Conservation (phyloP, 2,888 invertebrate species). For the Coleophora deauratella region DNA sequence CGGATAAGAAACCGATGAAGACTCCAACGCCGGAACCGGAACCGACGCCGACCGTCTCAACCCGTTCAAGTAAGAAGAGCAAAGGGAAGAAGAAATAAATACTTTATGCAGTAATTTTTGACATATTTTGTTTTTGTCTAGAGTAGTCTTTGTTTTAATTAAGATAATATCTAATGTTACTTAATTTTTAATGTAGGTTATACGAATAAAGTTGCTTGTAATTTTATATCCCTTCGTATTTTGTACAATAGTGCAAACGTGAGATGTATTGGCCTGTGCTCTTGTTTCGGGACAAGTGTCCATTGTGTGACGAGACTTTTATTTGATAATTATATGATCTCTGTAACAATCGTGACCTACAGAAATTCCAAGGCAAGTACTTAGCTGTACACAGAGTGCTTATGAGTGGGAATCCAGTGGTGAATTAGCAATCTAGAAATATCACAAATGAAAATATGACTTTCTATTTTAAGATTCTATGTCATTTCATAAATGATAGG, state of each 20-base stretch:
- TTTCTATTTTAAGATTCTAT: too few species aligned
- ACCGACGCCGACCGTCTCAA: background rate
- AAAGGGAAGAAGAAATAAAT: background rate
- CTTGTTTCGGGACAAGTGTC: conserved; percentile 4
- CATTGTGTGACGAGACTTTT: background rate
- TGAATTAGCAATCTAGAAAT: too few species aligned
- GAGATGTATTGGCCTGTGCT: conserved; percentile 3
- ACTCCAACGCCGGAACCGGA: conserved; percentile 9
- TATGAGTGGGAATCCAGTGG: too few species aligned
- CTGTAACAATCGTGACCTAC: too few species aligned
- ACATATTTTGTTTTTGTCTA: background rate
- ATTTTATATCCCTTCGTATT: too few species aligned
- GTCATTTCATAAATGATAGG: too few species aligned
- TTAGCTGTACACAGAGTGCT: too few species aligned
- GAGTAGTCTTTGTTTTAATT: too few species aligned
- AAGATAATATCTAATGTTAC: background rate
- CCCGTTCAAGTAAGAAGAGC: background rate
- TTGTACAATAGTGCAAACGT: conserved; percentile 1
- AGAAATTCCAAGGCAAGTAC: too few species aligned
- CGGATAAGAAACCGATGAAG: conserved; percentile 10
- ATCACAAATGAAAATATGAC: too few species aligned
- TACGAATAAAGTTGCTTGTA: too few species aligned
- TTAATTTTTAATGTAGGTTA: too few species aligned
- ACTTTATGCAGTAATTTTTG: background rate
- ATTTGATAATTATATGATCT: background rate